Conservation (phyloP, 2,113 vertebrate genomes). For the Picathartes gymnocephalus region DNA sequence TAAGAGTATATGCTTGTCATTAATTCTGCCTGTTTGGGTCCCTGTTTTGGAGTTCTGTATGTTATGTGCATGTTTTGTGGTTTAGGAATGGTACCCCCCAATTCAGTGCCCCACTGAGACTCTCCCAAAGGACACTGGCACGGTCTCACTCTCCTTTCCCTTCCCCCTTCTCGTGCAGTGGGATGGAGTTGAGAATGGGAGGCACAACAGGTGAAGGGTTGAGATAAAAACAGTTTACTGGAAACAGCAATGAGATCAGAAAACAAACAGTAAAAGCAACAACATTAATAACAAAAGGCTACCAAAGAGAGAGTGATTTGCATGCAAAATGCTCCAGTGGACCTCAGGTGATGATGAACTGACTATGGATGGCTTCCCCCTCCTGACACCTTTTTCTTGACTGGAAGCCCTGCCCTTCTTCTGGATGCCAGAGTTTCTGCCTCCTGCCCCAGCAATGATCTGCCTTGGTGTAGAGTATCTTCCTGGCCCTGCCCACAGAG, state of each 20-base stretch:
- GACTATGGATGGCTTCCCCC: neutral
- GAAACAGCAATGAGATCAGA: neutral
- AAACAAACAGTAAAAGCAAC: neutral
- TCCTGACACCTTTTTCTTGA: neutral
- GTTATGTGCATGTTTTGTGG: neutral
- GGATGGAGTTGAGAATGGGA: neutral
- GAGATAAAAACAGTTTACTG: neutral
- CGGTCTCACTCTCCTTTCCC: neutral
- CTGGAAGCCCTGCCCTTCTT: neutral
- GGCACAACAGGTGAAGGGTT: neutral
- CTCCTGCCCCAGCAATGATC: neutral
- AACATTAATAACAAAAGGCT: neutral
- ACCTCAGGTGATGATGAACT: fast-evolving
- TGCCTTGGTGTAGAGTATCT: neutral
- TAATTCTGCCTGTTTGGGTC: neutral
- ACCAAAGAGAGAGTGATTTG: neutral
- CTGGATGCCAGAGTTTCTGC: neutral
- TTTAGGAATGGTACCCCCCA: neutral
- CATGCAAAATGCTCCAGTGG: neutral
- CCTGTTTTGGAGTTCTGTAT: neutral
- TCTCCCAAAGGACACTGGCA: neutral
- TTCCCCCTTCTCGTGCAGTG: neutral
- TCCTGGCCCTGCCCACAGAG: neutral
- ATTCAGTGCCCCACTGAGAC: neutral
- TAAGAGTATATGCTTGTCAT: neutral